These are phyloP conservation scores for Lasioglossum morio DNA, from an alignment of 2,888 invertebrate species.

Conservation along the genomic window DNA sequence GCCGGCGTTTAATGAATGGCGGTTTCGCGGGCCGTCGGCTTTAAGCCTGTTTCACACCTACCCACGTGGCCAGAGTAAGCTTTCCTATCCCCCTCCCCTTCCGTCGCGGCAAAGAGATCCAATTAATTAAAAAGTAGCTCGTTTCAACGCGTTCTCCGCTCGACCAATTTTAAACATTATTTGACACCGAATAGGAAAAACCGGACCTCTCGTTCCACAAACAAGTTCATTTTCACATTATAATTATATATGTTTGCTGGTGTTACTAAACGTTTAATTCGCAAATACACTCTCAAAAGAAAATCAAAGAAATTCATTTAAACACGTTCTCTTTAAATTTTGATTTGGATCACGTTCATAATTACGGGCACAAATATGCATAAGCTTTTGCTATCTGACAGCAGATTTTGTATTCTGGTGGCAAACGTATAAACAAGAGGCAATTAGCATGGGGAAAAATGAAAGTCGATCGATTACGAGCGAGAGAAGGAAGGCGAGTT, in stretches of 20 bases:
- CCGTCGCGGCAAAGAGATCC: neutral
- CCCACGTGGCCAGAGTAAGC: conserved; percentile 29
- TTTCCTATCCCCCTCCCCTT: neutral
- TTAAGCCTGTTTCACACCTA: conserved; percentile 55
- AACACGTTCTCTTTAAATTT: no score
- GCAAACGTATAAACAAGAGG: neutral
- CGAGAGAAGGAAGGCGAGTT: neutral
- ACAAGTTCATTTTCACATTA: neutral
- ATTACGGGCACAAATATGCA: neutral
- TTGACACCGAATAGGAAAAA: neutral
- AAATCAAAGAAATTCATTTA: no score
- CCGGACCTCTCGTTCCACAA: neutral
- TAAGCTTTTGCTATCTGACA: neutral
- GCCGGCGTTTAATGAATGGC: conserved; percentile 66
- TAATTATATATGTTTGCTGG: neutral
- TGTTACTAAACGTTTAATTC: neutral
- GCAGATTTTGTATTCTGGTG: neutral
- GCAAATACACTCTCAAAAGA: neutral
- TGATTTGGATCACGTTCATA: no score
- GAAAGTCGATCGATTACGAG: neutral
- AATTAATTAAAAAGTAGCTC: conserved; percentile 3
- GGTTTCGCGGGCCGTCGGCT: conserved; percentile 62
- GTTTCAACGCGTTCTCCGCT: neutral
- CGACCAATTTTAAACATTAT: neutral
- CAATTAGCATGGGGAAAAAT: neutral